A percentile compares a stretch with the other conserved stretches of the same genome.
phyloP scores from a whole-genome alignment of 92 coral and sea anemone species.

The Pocillopora meandrina region DNA sequence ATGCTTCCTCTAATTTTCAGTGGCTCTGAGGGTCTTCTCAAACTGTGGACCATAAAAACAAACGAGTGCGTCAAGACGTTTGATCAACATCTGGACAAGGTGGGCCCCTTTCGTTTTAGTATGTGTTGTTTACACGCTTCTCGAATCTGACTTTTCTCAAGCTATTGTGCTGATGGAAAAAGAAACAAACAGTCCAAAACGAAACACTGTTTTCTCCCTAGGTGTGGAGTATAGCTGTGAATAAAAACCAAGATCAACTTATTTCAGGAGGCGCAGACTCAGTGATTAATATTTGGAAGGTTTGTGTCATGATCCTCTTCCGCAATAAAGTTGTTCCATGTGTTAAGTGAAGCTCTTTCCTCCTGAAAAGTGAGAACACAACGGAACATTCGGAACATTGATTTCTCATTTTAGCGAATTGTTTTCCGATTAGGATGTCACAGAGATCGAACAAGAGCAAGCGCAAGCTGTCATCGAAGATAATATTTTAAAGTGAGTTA shows the following conservation, averaged over 20 bases:
- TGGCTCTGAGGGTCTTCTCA: conserved; percentile 93
- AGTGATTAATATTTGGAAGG: conserved; percentile 90
- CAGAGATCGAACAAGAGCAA: conserved; percentile 71
- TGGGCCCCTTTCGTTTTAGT: not conserved
- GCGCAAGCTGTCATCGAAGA: conserved; percentile 75
- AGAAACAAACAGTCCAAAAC: not conserved
- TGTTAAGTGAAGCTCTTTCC: not conserved
- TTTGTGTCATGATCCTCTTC: not conserved
- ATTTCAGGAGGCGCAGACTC: conserved; percentile 95
- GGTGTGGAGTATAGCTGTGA: conserved; percentile 92
- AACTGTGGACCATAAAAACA: conserved; percentile 93
- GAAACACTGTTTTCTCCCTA: not conserved
- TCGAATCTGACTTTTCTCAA: no score
- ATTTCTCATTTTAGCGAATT: not conserved
- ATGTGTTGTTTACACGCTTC: no score
- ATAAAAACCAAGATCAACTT: conserved; percentile 58
- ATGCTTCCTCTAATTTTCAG: conserved; percentile 35
- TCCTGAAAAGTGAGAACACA: not conserved
- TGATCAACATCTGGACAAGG: conserved; percentile 94
- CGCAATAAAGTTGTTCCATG: no score
- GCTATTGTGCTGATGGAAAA: not conserved
- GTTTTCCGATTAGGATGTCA: conserved; percentile 73
- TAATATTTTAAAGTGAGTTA: conserved; percentile 72
- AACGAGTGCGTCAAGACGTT: conserved; percentile 93
- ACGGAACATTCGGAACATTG: not conserved